These are phyloP conservation scores for Pundamilia nyererei DNA, from an alignment of 2,113 vertebrate species.

Conservation along the genomic window DNA sequence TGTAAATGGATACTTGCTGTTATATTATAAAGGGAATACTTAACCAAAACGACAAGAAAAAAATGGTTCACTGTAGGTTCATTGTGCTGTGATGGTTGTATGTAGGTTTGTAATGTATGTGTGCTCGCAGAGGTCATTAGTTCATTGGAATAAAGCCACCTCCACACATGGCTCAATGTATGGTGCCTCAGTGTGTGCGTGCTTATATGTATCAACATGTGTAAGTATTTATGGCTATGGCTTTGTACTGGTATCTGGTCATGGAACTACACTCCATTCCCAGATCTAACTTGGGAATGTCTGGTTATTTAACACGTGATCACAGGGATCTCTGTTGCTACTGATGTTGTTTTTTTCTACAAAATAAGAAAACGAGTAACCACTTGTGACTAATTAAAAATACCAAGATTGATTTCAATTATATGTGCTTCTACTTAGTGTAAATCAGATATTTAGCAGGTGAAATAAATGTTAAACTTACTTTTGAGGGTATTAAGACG, in stretches of 20 bases:
- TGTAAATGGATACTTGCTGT: not conserved
- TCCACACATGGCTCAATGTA: not conserved
- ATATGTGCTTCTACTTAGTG: not conserved
- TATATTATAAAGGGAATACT: not conserved
- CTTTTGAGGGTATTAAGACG: not conserved
- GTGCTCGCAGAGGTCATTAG: not conserved
- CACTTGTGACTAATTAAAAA: not conserved
- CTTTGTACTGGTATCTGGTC: not conserved
- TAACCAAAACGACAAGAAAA: not conserved
- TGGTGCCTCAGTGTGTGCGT: not conserved
- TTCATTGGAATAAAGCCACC: not conserved
- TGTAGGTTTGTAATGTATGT: not conserved
- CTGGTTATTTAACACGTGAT: not conserved
- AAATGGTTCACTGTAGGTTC: not conserved
- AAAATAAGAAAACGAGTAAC: not conserved
- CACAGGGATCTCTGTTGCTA: not conserved
- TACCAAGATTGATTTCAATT: not conserved
- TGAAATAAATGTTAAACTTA: not conserved
- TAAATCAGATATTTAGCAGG: not conserved
- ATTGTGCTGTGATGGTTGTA: not conserved
- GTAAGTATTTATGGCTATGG: not conserved
- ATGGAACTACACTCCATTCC: not conserved
- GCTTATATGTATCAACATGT: not conserved
- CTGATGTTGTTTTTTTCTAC: not conserved
- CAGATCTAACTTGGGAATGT: not conserved